These are phyloP conservation scores for Zygothrica quintamaculata DNA, from an alignment of 2,888 invertebrate species.

Conservation along the genomic window DNA sequence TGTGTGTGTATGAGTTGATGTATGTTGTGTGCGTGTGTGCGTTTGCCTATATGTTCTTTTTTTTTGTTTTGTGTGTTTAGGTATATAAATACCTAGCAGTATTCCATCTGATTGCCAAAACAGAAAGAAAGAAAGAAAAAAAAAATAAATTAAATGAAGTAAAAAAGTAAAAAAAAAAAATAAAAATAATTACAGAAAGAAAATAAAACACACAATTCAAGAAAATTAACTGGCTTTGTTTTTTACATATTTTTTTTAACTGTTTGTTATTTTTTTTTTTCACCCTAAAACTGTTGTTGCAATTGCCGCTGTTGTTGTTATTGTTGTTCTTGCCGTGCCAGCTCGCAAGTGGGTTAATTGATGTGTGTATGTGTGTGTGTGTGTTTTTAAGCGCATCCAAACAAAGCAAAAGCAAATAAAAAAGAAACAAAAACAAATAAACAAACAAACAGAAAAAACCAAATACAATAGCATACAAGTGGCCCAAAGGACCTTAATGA, in stretches of 20 bases:
- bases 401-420: conserved; percentile 35
- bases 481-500: conserved; percentile 18
- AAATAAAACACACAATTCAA: conserved; percentile 44
- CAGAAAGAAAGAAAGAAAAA: too few relatives aligned
- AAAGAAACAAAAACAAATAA: conserved; percentile 39
- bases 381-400: conserved; percentile 32
- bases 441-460: conserved; percentile 5
- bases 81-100: conserved; percentile 41
- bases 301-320: conserved; percentile 13
- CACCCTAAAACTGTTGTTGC: background rate
- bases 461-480: conserved; percentile 12
- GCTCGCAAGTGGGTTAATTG: conserved; percentile 67
- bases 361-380: conserved; percentile 49
- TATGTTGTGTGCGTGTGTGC: conserved; percentile 12
- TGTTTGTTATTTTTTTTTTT: conserved; percentile 24
- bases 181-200: conserved; percentile 5
- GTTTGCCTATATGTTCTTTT: conserved; percentile 1
- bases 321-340: conserved; percentile 35
- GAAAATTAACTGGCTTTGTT: conserved; percentile 65
- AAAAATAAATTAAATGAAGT: too few relatives aligned
- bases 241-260: conserved; percentile 17
- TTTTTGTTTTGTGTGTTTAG: conserved; percentile 13
- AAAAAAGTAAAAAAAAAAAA: too few relatives aligned
- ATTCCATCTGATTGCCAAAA: conserved; percentile 18
- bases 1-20: conserved; percentile 5